Percentiles rank a stretch among this genome's conserved stretches.
Conservation (phyloP, 2,797 vertebrate species). For the Danio kyathit region DNA sequence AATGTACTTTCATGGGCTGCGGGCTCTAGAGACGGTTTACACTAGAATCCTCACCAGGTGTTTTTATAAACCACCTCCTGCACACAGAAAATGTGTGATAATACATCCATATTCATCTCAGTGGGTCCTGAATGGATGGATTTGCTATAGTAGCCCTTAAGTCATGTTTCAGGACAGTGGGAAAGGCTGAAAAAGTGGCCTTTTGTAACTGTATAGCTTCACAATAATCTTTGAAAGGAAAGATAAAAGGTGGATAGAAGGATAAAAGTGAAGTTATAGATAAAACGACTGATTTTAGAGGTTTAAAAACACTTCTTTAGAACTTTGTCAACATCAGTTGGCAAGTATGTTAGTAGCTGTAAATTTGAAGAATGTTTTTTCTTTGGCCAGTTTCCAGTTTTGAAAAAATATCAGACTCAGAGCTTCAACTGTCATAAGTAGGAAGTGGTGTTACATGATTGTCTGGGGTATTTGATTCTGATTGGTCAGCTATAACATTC, state of each 20-base stretch:
- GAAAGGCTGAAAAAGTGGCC: not conserved
- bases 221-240: constrained; percentile 36
- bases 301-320: constrained; percentile 20
- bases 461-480: no score
- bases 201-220: not conserved
- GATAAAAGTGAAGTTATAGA: constrained; percentile 11
- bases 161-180: constrained; percentile 23
- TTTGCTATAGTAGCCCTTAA: not conserved
- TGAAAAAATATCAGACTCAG: constrained; percentile 41
- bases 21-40: constrained; percentile 15
- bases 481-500: no score
- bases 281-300: constrained; percentile 28
- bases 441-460: constrained; percentile 34
- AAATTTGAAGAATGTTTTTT: constrained; percentile 16
- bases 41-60: not conserved
- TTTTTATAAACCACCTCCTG: constrained; percentile 15
- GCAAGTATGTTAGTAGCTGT: constrained; percentile 6
- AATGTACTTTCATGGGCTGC: constrained; percentile 33
- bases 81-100: constrained; percentile 19
- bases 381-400: constrained; percentile 31
- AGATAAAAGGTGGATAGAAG: constrained; percentile 14
- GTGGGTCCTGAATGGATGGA: constrained; percentile 5
- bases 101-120: constrained; percentile 41
- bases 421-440: constrained; percentile 35
- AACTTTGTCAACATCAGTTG: constrained; percentile 30